Evolutionary conservation across 1,140 invertebrate species (phyloP), one percentile per base, ranked within the genome.

Genomic region (Carposina sasakii): DNA sequence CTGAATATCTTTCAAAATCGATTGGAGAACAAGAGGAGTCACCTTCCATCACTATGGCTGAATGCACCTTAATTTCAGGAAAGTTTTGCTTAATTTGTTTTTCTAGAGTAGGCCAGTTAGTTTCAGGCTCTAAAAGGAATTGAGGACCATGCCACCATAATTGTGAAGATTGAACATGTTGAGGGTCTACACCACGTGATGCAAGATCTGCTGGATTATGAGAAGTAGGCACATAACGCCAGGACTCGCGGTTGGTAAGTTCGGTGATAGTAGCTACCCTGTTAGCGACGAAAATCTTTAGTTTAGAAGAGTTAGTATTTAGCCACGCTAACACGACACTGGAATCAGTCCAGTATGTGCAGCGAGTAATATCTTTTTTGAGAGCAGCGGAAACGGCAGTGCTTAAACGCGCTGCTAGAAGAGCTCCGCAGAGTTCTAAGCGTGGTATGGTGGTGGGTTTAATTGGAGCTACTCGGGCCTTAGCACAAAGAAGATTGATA

Each of bases 81-180:
- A 37, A 48, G 15, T 23, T 22, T 5, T 46, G n/a, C 21, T 22
- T 2, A 8, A 21, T 8, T 21, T 12, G 0, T 17, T 3, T 21
- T 3, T 4, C 20, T 6, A 23, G 26, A 12, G 24, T 16, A 4
- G 45, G 45, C 45, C 45, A 47, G n/a, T 6, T 23, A 10, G 30
- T 12, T 3, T 47, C 44, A 3, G 22, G 30, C 13, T 46, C 21
- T 2, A 22, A 13, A 28, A 46, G 19, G 22, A 34, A 46, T 22
- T 16, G 2, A 2, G 45, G 45, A 0, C 45, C 45, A 24, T 34
- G 33, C 45, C 45, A 47, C 45, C 45, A 47, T 15, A 47, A 19
- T 15, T 34, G 13, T 2, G 15, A 12, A 13, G 20, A n/a, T 9
- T 12, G 12, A 15, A 40, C 17, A 23, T 40, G 37, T n/a, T 40